phyloP scores from a whole-genome alignment of 1,140 invertebrate genomes.

The Pantala flavescens region DNA sequence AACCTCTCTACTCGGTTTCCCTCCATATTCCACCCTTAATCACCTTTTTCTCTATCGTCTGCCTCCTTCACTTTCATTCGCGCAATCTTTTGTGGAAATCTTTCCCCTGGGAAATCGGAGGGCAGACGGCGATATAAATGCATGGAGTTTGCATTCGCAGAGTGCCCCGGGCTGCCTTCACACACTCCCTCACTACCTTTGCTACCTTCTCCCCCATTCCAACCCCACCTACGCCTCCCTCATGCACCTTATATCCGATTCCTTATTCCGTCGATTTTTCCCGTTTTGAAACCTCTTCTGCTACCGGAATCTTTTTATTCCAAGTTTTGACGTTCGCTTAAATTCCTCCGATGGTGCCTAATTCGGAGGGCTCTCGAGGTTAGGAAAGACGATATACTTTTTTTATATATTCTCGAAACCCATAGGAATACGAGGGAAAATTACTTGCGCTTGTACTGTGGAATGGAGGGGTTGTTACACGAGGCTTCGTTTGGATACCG shows the following conservation, averaged over 20 bases:
- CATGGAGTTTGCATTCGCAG: neutral
- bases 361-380: no score
- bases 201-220: neutral
- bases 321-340: no score
- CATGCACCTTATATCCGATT: neutral
- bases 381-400: no score
- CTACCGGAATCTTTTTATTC: no score
- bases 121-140: constrained; percentile 7
- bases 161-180: neutral
- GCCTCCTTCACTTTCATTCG: neutral
- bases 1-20: neutral
- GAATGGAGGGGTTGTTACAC: no score
- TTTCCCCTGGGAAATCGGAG: neutral
- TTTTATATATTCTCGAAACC: no score
- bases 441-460: no score
- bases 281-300: neutral
- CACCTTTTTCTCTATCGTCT: neutral
- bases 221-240: neutral
- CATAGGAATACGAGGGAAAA: no score
- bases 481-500: no score
- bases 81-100: constrained; percentile 1
- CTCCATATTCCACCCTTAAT: neutral
- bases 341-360: no score
- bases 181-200: neutral
- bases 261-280: neutral